Evolutionary conservation across 2,797 vertebrate species (phyloP).

Genomic region (Okamejei kenojei): DNA sequence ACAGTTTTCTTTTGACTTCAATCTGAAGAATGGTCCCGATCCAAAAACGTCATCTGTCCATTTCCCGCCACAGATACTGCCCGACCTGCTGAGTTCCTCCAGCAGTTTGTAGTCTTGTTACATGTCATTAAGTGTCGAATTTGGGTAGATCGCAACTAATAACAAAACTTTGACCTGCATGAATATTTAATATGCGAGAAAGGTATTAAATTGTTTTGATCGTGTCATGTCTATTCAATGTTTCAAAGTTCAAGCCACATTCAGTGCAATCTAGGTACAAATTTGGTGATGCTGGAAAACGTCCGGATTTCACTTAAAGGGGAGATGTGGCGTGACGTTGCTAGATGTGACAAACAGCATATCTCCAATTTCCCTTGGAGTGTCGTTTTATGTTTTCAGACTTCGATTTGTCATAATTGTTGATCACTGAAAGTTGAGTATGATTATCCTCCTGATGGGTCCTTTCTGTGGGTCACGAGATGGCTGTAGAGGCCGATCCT

Average conservation of each 20-base stretch:
- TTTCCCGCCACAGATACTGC: too few species aligned
- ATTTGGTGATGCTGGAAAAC: not conserved
- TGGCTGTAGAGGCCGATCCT: too few species aligned
- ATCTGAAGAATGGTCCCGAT: too few species aligned
- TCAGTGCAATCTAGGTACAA: not conserved
- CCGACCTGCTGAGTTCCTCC: too few species aligned
- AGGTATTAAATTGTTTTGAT: slow-evolving; percentile 27
- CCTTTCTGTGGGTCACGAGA: too few species aligned
- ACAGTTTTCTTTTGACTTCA: not conserved
- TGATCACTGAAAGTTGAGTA: too few species aligned
- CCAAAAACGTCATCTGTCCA: too few species aligned
- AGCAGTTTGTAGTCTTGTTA: not conserved
- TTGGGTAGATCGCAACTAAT: not conserved
- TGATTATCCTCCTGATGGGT: too few species aligned
- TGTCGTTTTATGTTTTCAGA: not conserved
- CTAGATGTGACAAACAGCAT: not conserved
- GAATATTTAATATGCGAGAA: slow-evolving; percentile 10
- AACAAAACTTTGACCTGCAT: slow-evolving; percentile 7
- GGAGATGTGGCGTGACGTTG: not conserved
- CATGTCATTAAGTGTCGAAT: not conserved
- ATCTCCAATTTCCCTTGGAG: not conserved
- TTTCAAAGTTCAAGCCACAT: not conserved
- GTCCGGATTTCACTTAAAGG: not conserved
- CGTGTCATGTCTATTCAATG: not conserved
- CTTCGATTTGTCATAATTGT: not conserved